Percentiles rank a stretch among this genome's conserved stretches.
Conservation (phyloP, 2,113 vertebrate genomes). For the Pachyramphus minor region DNA sequence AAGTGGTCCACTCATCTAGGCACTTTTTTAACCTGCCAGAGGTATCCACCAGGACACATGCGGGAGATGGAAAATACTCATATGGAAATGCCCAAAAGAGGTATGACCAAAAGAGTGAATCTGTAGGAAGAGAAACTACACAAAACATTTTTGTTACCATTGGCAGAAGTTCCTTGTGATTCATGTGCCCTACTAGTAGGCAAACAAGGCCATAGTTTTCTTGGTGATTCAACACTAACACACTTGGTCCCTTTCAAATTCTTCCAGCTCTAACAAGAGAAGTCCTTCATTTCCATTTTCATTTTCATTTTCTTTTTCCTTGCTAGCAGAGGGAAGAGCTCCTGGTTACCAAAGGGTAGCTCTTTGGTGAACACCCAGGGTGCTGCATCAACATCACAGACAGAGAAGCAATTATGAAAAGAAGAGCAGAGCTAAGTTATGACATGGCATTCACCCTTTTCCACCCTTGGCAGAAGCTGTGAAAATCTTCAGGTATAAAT, state of each 20-base stretch:
- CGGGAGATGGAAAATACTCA: neutral
- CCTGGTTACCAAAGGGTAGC: neutral
- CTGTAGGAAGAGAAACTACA: neutral
- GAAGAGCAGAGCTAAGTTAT: neutral
- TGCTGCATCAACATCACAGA: neutral
- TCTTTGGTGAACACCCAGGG: neutral
- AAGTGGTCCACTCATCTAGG: neutral
- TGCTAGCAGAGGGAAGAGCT: slow-evolving; percentile 2
- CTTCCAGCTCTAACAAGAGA: neutral
- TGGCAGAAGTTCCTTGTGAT: neutral
- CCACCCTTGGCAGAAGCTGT: neutral
- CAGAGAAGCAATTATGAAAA: neutral
- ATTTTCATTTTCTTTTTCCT: neutral
- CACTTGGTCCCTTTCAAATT: neutral
- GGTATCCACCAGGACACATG: neutral
- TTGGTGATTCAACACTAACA: neutral
- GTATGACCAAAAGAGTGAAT: neutral
- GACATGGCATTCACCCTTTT: neutral
- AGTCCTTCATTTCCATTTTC: neutral
- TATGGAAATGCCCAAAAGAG: neutral
- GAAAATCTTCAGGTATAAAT: slow-evolving; percentile 30
- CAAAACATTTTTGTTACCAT: neutral
- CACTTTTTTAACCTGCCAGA: neutral
- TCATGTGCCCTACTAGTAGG: neutral
- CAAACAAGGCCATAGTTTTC: neutral